A percentile compares a stretch with the other conserved stretches of the same genome.
phyloP scores from a whole-genome alignment of 2,797 vertebrate species.

The Argentina silus region DNA sequence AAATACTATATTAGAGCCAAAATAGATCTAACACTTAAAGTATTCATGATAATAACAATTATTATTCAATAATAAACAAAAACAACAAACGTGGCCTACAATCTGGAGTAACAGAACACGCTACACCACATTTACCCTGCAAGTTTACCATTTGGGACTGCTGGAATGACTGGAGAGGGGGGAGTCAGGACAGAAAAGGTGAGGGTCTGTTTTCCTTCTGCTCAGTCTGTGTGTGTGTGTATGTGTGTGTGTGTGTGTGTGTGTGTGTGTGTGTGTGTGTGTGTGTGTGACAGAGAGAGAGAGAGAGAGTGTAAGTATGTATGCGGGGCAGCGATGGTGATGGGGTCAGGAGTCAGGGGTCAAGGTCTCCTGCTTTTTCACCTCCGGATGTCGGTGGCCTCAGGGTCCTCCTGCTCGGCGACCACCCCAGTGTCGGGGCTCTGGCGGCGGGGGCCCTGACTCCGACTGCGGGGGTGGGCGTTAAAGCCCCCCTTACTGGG shows the following conservation, averaged over 20 bases:
- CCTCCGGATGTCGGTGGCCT: slow-evolving; percentile 92
- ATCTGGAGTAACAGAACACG: slow-evolving; percentile 84
- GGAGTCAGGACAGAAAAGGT: slow-evolving; percentile 73
- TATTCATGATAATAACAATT: slow-evolving; percentile 67
- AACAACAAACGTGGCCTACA: slow-evolving; percentile 62
- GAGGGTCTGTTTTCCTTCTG: slow-evolving; percentile 63
- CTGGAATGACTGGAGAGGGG: slow-evolving; percentile 93
- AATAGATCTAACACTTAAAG: slow-evolving; percentile 75
- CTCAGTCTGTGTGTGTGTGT: slow-evolving; percentile 69
- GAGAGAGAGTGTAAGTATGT: too few relatives aligned
- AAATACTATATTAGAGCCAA: slow-evolving; percentile 81
- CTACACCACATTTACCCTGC: slow-evolving; percentile 88
- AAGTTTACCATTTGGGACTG: slow-evolving; percentile 87
- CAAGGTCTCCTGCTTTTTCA: slow-evolving; percentile 78
- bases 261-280: neutral
- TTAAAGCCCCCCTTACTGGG: slow-evolving; percentile 79
- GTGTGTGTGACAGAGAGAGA: neutral
- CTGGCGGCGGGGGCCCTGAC: slow-evolving; percentile 79
- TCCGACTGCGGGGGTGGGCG: slow-evolving; percentile 75
- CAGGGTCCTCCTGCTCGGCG: slow-evolving; percentile 87
- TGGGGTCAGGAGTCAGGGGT: slow-evolving; percentile 33
- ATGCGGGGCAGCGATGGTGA: slow-evolving; percentile 54
- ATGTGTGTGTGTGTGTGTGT: slow-evolving; percentile 43
- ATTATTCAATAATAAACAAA: slow-evolving; percentile 61
- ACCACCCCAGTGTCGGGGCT: slow-evolving; percentile 77